Evolutionary conservation across 2,113 vertebrate species (phyloP), one percentile per base, ranked within the genome.

Genomic region (Tylochromis polylepis): DNA sequence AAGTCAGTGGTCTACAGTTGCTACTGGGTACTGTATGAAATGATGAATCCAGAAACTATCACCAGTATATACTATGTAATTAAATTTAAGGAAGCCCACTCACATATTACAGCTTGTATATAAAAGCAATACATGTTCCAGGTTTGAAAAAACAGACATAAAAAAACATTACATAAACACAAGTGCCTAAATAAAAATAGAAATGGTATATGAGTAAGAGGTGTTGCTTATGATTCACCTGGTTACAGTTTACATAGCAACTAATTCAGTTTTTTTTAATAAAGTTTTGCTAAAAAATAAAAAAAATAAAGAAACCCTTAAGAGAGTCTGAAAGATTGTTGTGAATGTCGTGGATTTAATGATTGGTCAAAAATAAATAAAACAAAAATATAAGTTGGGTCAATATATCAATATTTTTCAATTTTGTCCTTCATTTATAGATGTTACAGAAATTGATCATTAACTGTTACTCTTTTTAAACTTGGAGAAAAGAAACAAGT

Each of bases 1-100:
- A 94, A 91, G 88, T 93, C 80, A 51, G 77, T 87, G 90, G 88
- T 90, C 89, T 87, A 49, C 84, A 89, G 88, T 88, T 70, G 86
- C 79, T 91, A 82, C 90, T 41, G 72, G 58, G 82, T 79, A 62
- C 82, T 59, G 46, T 84, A 89, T 91, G 88, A 93, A 87, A 81
- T 84, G 67, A 92, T 84, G 79, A 59, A 22, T 84, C 78, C 60
- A 29, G 87, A 77, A 77, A 77, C 70, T 4, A 77, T 51, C 1
- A 15, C 41, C 56, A 51, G 56, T 82, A 82, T 85, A 81, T 91
- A 77, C 88, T 83, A 46, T 67, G 62, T 81, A 85, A 89, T 93
- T 79, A 57, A n/a, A 88, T 91, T 86, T 84, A 38, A 79, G 38
- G 65, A 57, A 82, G 3, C 41, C 22, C 57, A 83, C 62, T 83